phyloP scores from a whole-genome alignment of 2,888 invertebrate genomes.

The Choreutis nemorana region DNA sequence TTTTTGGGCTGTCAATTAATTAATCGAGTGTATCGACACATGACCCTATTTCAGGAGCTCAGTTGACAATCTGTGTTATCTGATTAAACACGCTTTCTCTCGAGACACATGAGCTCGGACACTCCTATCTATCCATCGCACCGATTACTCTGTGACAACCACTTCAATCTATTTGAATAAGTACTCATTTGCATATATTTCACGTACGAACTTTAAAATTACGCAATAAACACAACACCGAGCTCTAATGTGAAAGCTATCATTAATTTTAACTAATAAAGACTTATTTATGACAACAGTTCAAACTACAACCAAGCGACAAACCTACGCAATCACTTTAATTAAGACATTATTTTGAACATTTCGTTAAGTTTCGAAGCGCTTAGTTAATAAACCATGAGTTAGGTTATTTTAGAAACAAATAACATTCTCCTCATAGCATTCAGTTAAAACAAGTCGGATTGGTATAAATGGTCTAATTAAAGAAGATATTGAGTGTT shows the following conservation, averaged over 20 bases:
- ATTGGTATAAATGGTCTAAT: constrained; percentile 38
- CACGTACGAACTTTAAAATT: constrained; percentile 26
- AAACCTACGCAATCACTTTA: too few species aligned
- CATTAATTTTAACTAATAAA: constrained; percentile 21
- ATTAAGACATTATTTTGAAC: too few species aligned
- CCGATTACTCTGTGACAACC: constrained; percentile 39
- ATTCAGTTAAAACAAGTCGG: constrained; percentile 9
- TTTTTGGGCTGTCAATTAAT: constrained; percentile 62
- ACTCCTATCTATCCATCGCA: constrained; percentile 25
- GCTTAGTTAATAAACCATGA: too few species aligned
- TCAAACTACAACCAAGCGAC: too few species aligned
- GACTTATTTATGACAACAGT: too few species aligned
- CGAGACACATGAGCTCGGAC: constrained; percentile 27
- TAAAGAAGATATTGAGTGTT: constrained; percentile 29
- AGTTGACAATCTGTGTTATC: constrained; percentile 65
- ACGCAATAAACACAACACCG: constrained; percentile 37
- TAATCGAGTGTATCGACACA: constrained; percentile 65
- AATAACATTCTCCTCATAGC: constrained; percentile 7
- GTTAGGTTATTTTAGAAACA: too few species aligned
- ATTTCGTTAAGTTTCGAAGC: too few species aligned
- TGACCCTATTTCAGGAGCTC: constrained; percentile 65
- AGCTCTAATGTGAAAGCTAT: constrained; percentile 28
- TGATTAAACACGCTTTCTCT: constrained; percentile 66
- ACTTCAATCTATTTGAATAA: constrained; percentile 56
- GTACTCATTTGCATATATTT: constrained; percentile 47